Evolutionary conservation across 2,888 invertebrate species (phyloP), one percentile per base, ranked within the genome.

Genomic region (Hoplodrina blanda): DNA sequence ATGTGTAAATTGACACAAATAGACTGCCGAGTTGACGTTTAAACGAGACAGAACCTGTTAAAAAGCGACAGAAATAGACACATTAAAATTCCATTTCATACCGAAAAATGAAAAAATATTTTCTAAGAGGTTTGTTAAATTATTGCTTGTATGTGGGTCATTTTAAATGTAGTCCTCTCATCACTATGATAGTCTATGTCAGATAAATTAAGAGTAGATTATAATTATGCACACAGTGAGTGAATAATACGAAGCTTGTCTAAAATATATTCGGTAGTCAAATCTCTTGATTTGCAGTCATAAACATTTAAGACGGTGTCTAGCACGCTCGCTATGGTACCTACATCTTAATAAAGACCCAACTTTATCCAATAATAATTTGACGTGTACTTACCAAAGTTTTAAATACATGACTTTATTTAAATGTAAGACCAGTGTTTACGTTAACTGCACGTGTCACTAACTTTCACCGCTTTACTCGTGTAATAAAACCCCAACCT

Each of bases 401-500:
- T 81, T 84, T 65, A 75, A 77, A 81, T 77, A 80, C 84, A 81
- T 72, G 80, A 85, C 81, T 84, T 83, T 81, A 83, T 88, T 88
- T 82, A 84, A 86, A 85, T 73, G 81, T 79, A 78, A 81, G 85
- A 84, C 78, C 78, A 75, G 80, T 85, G 80, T 88, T 87, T 84
- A 86, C 80, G 84, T 88, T 83, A 85, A 86, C 79, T 87, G 80
- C 83, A 83, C 82, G 83, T 84, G 84, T 84, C 82, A 82, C 83
- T 82, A 86, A 89, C 88, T 90, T 89, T 88, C 87, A 85, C 90
- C 92, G 90, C 90, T 88, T 87, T 89, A 89, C 91, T 90, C 82
- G 77, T 89, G 88, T 87, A 94, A 92, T 91, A 91, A 90, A 91
- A 89, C 88, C 91, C 80, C 85, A 79, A 83, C 91, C 90, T 89